Evolutionary conservation across 2,113 vertebrate genomes (phyloP).

Genomic region (Raphicerus campestris): DNA sequence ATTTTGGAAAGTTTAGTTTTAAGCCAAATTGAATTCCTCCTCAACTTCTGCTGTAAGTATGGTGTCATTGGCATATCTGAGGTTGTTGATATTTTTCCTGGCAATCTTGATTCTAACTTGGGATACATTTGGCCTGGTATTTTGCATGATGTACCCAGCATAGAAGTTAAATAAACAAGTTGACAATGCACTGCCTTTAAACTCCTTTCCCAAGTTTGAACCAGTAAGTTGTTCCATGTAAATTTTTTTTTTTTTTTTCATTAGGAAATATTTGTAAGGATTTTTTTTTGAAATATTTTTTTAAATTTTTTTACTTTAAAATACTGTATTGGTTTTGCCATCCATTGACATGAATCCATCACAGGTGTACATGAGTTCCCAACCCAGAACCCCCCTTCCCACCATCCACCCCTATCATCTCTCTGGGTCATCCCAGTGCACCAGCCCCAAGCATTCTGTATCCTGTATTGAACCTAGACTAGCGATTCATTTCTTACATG

Average conservation of each 20-base stretch:
- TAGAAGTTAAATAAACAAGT: neutral
- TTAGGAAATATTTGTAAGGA: no score
- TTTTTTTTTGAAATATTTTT: no score
- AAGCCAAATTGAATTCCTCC: neutral
- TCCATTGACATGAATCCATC: no score
- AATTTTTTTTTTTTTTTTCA: neutral
- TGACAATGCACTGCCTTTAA: neutral
- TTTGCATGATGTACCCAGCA: neutral
- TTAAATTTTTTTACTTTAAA: no score
- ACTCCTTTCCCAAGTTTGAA: neutral
- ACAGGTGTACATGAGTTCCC: no score
- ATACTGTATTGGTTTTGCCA: no score
- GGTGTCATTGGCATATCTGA: neutral
- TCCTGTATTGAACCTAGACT: no score
- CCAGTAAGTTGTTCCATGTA: neutral
- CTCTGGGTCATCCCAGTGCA: no score
- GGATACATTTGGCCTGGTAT: rapidly evolving
- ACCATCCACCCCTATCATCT: no score
- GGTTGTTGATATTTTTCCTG: neutral
- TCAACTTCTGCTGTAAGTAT: neutral
- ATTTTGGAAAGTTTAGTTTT: neutral
- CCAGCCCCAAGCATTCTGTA: no score
- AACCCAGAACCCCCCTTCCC: no score
- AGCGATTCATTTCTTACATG: no score
- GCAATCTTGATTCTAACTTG: neutral